These are phyloP conservation scores for Otolemur garnettii DNA, from an alignment of 2,113 vertebrate genomes.

Conservation along the genomic window DNA sequence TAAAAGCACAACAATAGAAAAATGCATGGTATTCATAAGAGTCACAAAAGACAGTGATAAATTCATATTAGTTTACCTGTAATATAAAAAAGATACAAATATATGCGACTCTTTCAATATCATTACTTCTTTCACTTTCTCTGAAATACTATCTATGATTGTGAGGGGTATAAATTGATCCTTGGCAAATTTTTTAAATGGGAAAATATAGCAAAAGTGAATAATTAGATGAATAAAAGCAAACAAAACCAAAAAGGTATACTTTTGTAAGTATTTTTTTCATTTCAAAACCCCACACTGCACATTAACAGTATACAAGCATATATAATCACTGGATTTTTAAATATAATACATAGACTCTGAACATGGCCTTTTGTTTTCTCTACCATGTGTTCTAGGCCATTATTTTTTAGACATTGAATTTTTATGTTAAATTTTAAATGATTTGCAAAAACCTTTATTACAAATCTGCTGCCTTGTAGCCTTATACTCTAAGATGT, in stretches of 20 bases:
- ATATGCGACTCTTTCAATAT: not conserved
- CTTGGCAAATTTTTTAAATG: not conserved
- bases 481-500: not conserved
- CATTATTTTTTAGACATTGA: not conserved
- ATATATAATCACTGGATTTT: not conserved
- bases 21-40: not conserved
- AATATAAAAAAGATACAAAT: not conserved
- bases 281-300: not conserved
- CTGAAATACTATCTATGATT: not conserved
- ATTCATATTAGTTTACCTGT: not conserved
- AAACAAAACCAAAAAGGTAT: not conserved
- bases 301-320: not conserved
- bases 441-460: constrained; percentile 42
- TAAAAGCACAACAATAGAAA: not conserved
- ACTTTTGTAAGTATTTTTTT: not conserved
- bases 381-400: not conserved
- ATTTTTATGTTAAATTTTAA: constrained; percentile 39
- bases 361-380: not conserved
- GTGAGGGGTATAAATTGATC: not conserved
- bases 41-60: not conserved
- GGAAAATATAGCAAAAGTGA: not conserved
- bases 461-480: constrained; percentile 41
- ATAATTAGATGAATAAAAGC: not conserved
- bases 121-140: not conserved
- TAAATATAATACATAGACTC: not conserved